Base-by-base conservation (phyloP, 2,797 vertebrate genomes). In the Brotula barbata region DNA sequence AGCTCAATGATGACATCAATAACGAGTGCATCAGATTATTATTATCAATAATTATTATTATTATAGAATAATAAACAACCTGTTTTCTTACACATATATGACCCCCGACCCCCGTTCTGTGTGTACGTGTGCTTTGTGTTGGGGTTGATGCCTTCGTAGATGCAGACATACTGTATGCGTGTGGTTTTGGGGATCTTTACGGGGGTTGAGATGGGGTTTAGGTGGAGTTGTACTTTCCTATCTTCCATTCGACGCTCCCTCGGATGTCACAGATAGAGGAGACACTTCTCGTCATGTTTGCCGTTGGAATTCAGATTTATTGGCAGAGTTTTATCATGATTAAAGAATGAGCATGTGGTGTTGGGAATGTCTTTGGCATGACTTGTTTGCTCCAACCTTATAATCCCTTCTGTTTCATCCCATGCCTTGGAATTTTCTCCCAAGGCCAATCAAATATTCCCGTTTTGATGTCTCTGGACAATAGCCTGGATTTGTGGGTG, bases 291-390 rank as follows among this genome's bases (percentile, higher is more conserved):
- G 40, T 73, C 64, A 62, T 67, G 58, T 75, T 58, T 82, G 73
- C 52, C 68, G 80, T 75, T 82, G 75, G 77, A 82, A 83, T 85
- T 80, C 58, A 69, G 64, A 82, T 82, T 74, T 77, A 76, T 80
- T 87, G 88, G 86, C 88, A 85, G 64, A 58, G 68, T 31, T 49
- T 45, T 67, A 75, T 88, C 73, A 84, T 87, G 83, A 84, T 87
- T 87, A 79, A 88, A 75, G 65, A 87, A 86, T 81, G 82, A 86
- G 72, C 76, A 73, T 73, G 84, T 67, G 77, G 78, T 78, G 73
- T 68, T 49, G 62, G 73, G 74, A 77, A 73, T 39, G 68, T 65
- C 53, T 79, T 54, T 73, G 58, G 79, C 82, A 48, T 28, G 62
- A 56, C 43, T 59, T 49, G 37, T 64, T 15, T 6, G 66, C 51